Evolutionary conservation across 1,140 invertebrate genomes (phyloP).

Genomic region (Atta colombica): DNA sequence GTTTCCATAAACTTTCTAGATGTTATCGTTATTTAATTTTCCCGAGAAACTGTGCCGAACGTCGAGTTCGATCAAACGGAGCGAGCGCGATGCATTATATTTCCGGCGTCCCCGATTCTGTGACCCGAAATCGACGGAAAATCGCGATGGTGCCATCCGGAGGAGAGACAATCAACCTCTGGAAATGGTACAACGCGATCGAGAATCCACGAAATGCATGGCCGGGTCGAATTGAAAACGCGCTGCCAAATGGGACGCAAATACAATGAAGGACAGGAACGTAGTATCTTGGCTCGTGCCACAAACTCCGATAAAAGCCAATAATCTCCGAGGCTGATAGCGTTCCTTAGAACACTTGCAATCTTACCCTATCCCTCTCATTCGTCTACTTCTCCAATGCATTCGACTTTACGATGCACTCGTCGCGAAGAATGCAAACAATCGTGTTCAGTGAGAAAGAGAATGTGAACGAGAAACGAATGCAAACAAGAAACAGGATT

Average conservation of each 20-base stretch:
- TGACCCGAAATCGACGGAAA: slow-evolving; percentile 62
- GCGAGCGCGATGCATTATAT: slow-evolving; percentile 3
- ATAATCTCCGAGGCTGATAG: slow-evolving; percentile 78
- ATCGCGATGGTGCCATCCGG: slow-evolving; percentile 17
- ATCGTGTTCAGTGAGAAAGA: neutral
- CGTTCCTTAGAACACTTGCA: slow-evolving; percentile 56
- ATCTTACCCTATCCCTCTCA: neutral
- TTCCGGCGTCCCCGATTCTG: slow-evolving; percentile 10
- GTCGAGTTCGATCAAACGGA: neutral
- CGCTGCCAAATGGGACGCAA: slow-evolving; percentile 82
- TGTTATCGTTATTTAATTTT: slow-evolving; percentile 16
- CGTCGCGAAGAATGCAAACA: neutral
- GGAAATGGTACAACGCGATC: slow-evolving; percentile 58
- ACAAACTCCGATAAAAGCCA: slow-evolving; percentile 79
- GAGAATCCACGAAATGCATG: slow-evolving; percentile 73
- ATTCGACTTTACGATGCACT: neutral
- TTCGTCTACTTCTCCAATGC: neutral
- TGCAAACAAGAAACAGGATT: neutral
- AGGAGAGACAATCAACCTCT: slow-evolving; percentile 75
- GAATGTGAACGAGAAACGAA: neutral
- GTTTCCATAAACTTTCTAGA: neutral
- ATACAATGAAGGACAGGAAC: slow-evolving; percentile 74
- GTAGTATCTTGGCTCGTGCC: slow-evolving; percentile 77
- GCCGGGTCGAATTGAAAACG: slow-evolving; percentile 76
- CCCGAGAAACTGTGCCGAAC: neutral